Percentiles rank a stretch among this genome's conserved stretches.
Evolutionary conservation across 2,113 vertebrate genomes (phyloP).

Genomic region (Hippotragus niger): DNA sequence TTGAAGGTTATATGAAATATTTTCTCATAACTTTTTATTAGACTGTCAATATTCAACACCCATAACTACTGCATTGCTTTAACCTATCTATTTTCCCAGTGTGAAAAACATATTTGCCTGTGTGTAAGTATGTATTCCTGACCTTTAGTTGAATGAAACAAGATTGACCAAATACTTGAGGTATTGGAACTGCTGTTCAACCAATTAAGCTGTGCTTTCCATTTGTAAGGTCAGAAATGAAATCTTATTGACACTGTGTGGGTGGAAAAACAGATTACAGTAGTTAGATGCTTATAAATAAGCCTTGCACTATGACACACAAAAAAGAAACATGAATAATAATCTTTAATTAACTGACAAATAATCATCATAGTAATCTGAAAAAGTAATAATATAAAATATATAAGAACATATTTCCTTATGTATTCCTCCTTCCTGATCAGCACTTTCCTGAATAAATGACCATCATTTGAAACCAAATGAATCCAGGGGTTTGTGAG

Average conservation of each 20-base stretch:
- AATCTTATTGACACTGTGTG: conserved; percentile 37
- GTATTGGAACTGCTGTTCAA: background rate
- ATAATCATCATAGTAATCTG: conserved; percentile 32
- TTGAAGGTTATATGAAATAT: conserved; percentile 37
- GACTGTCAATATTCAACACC: background rate
- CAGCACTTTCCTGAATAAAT: background rate
- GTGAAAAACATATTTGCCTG: conserved; percentile 53
- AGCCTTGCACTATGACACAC: conserved; percentile 36
- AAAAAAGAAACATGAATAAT: conserved; percentile 39
- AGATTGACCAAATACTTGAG: conserved; percentile 1
- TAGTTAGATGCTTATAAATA: conserved; percentile 39
- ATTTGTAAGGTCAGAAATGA: conserved; percentile 42
- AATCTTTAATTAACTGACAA: conserved; percentile 41
- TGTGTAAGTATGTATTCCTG: conserved; percentile 44
- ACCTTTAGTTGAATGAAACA: conserved; percentile 50
- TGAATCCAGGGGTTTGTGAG: background rate
- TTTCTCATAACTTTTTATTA: conserved; percentile 11
- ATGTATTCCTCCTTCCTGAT: background rate
- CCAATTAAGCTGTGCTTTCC: conserved; percentile 49
- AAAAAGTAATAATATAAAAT: conserved; percentile 34
- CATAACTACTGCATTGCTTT: background rate
- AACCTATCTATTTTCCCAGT: conserved; percentile 30
- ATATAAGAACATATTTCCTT: background rate
- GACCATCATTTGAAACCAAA: background rate
- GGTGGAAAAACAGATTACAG: conserved; percentile 48